Conservation (phyloP, 2,113 vertebrate species). For the Paedocypris sp. region DNA sequence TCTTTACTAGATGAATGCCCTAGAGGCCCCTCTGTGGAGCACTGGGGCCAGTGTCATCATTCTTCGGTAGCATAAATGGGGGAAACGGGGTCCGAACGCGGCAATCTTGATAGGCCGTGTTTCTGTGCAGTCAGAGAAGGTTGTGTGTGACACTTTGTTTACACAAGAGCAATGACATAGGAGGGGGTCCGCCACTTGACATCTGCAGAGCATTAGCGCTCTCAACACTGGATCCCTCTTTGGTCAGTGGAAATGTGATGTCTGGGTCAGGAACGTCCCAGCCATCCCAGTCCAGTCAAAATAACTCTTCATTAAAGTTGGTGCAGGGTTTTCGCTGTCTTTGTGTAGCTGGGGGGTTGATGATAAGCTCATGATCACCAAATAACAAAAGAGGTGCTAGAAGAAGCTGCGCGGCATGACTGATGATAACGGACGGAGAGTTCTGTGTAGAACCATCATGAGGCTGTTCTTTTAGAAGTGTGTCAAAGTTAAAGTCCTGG, state of each 20-base stretch:
- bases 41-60: constrained; percentile 33
- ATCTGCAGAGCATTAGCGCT: constrained; percentile 42
- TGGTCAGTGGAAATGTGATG: constrained; percentile 21
- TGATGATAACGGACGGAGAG: not conserved
- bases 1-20: constrained; percentile 19
- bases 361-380: not conserved
- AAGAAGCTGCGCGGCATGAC: not conserved
- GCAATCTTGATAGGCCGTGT: constrained; percentile 31
- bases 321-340: constrained; percentile 1
- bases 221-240: constrained; percentile 14
- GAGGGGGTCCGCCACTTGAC: constrained; percentile 20
- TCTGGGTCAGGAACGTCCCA: not conserved
- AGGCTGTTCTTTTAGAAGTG: no score
- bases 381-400: not conserved
- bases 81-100: constrained; percentile 24
- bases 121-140: constrained; percentile 31
- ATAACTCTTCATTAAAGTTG: constrained; percentile 11
- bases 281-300: constrained; percentile 22
- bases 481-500: no score
- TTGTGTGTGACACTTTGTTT: constrained; percentile 36
- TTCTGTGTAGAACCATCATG: not conserved
- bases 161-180: constrained; percentile 34
- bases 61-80: constrained; percentile 26
- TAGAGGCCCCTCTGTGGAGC: constrained; percentile 1
- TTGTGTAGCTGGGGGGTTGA: not conserved